Evolutionary conservation across 2,888 invertebrate genomes (phyloP).

Genomic region (Sphaerophoria rueppellii): DNA sequence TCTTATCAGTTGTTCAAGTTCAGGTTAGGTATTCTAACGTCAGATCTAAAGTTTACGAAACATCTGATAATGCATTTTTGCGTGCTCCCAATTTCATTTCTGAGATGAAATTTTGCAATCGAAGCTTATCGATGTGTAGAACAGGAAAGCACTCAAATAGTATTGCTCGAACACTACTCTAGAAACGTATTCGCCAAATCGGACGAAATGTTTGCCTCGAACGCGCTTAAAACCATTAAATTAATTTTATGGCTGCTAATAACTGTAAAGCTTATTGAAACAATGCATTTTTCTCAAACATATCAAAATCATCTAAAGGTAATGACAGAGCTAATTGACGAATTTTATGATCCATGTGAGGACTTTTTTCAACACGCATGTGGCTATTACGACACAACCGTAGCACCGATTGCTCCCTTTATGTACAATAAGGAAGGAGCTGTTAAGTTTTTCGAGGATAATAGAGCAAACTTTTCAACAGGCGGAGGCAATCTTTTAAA

Average conservation of each 20-base stretch:
- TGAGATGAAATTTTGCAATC: slow-evolving; percentile 57
- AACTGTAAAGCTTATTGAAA: background rate
- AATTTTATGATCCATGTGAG: slow-evolving; percentile 76
- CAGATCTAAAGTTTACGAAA: background rate
- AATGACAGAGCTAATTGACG: slow-evolving; percentile 76
- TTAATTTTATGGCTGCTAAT: slow-evolving; percentile 10
- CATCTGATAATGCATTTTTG: slow-evolving; percentile 60
- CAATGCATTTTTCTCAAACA: slow-evolving; percentile 74
- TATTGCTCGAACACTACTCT: slow-evolving; percentile 41
- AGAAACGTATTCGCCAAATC: slow-evolving; percentile 5
- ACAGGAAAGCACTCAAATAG: slow-evolving; percentile 13
- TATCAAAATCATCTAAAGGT: slow-evolving; percentile 77
- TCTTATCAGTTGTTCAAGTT: slow-evolving; percentile 67
- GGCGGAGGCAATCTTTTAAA: slow-evolving; percentile 76
- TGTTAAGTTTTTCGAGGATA: slow-evolving; percentile 77
- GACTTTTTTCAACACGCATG: slow-evolving; percentile 80
- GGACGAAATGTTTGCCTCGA: slow-evolving; percentile 48
- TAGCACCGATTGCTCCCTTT: slow-evolving; percentile 76
- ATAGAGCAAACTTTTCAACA: slow-evolving; percentile 76
- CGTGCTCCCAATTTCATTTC: slow-evolving; percentile 53
- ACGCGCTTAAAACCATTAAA: slow-evolving; percentile 12
- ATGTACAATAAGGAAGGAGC: slow-evolving; percentile 79
- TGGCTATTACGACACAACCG: slow-evolving; percentile 74
- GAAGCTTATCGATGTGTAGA: no score
- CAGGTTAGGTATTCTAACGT: slow-evolving; percentile 34